Evolutionary conservation across 2,888 invertebrate species (phyloP).

Genomic region (Lithophane semibrunnea): DNA sequence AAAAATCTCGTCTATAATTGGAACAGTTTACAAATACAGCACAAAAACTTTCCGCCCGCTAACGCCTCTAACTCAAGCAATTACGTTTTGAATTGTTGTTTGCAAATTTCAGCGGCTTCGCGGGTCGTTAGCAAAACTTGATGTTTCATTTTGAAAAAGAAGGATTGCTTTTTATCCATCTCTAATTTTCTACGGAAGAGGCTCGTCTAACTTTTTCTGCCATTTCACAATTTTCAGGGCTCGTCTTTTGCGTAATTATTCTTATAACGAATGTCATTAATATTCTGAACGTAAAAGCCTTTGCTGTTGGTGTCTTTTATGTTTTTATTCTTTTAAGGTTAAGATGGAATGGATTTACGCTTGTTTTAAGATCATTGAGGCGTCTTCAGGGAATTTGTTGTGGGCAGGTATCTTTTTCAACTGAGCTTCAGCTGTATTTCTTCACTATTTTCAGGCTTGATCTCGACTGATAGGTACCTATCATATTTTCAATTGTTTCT

Average conservation of each 20-base stretch:
- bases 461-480: neutral
- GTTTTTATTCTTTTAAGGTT: constrained; percentile 54
- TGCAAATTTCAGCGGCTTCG: constrained; percentile 71
- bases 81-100: constrained; percentile 70
- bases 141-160: constrained; percentile 83
- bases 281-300: constrained; percentile 61
- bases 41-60: constrained; percentile 41
- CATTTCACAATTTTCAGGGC: constrained; percentile 46
- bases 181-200: constrained; percentile 75
- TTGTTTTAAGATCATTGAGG: constrained; percentile 34
- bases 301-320: constrained; percentile 54
- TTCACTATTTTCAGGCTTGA: neutral
- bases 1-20: constrained; percentile 2
- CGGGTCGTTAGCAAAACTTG: constrained; percentile 82
- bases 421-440: neutral
- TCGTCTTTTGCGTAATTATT: constrained; percentile 64
- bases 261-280: constrained; percentile 69
- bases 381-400: neutral
- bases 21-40: constrained; percentile 26
- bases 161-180: constrained; percentile 78
- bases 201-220: constrained; percentile 67
- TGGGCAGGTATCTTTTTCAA: constrained; percentile 2
- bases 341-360: constrained; percentile 51
- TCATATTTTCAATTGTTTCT: neutral
- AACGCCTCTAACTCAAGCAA: constrained; percentile 53